These are phyloP conservation scores for Falcaria lacertinaria DNA, from an alignment of 2,888 invertebrate species.

Conservation along the genomic window DNA sequence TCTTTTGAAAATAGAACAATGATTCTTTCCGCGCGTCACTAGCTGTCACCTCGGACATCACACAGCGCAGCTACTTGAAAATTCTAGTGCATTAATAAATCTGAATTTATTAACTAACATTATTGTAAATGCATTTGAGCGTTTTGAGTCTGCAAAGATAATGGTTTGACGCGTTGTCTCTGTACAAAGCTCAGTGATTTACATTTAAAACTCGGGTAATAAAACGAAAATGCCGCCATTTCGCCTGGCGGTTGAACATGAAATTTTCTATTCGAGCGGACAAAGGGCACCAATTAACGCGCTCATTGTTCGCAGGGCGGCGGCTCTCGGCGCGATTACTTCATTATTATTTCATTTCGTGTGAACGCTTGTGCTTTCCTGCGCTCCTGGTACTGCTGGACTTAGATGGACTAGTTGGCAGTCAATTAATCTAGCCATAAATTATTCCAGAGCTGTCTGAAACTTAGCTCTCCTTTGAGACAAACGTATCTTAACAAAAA, in stretches of 20 bases:
- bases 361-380: slow-evolving; percentile 32
- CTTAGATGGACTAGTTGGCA: slow-evolving; percentile 17
- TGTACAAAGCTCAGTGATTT: slow-evolving; percentile 65
- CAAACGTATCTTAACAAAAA: too few species aligned
- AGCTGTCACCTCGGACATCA: slow-evolving; percentile 4
- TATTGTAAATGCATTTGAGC: slow-evolving; percentile 14
- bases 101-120: background rate
- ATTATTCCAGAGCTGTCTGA: too few species aligned
- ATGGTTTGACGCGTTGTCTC: slow-evolving; percentile 37
- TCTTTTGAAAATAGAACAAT: slow-evolving; percentile 35
- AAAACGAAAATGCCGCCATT: slow-evolving; percentile 62
- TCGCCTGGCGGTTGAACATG: slow-evolving; percentile 61
- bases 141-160: slow-evolving; percentile 18
- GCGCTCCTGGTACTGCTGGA: slow-evolving; percentile 25
- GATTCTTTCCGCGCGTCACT: slow-evolving; percentile 19
- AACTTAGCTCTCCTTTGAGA: too few species aligned
- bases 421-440: background rate
- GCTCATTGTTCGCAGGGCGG: slow-evolving; percentile 59
- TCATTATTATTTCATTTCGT: slow-evolving; percentile 74
- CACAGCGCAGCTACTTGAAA: background rate
- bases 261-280: slow-evolving; percentile 73
- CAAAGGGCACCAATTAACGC: slow-evolving; percentile 74
- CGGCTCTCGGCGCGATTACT: slow-evolving; percentile 55
- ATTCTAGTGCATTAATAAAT: background rate
- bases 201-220: slow-evolving; percentile 65